These are phyloP conservation scores for Larimichthys polyactis DNA, from an alignment of 2,113 vertebrate genomes.

Conservation along the genomic window DNA sequence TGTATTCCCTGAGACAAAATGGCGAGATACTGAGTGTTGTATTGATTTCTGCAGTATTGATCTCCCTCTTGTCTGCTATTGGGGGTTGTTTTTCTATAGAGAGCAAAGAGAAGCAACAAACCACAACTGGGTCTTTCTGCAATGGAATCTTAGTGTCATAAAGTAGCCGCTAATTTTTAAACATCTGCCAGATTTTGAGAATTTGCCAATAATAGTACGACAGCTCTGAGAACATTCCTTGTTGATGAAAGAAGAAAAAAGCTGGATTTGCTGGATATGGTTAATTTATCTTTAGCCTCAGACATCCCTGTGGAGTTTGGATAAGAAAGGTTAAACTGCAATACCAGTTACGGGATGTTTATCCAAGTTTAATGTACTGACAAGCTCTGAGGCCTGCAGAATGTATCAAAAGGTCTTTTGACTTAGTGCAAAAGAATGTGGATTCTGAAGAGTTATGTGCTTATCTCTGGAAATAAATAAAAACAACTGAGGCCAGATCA, in stretches of 20 bases:
- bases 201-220: not conserved
- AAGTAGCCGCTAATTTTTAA: not conserved
- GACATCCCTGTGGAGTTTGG: slow-evolving; percentile 7
- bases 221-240: not conserved
- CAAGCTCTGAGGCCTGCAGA: not conserved
- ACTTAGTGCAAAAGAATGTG: not conserved
- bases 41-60: slow-evolving; percentile 81
- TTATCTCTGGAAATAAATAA: not conserved
- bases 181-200: not conserved
- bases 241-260: not conserved
- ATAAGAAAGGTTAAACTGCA: not conserved
- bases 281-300: not conserved
- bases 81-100: slow-evolving; percentile 64
- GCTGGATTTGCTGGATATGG: not conserved
- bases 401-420: not conserved
- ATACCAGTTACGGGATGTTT: not conserved
- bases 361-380: not conserved
- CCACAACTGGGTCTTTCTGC: slow-evolving; percentile 9
- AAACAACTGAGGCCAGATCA: slow-evolving; percentile 7
- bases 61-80: slow-evolving; percentile 65
- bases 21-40: slow-evolving; percentile 69
- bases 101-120: slow-evolving; percentile 41
- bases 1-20: slow-evolving; percentile 75
- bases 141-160: slow-evolving; percentile 24
- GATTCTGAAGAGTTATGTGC: not conserved